A percentile compares a stretch with the other conserved stretches of the same genome.
These are phyloP conservation scores for Ischnus inquisitorius DNA, from an alignment of 2,888 invertebrate genomes.

Conservation along the genomic window DNA sequence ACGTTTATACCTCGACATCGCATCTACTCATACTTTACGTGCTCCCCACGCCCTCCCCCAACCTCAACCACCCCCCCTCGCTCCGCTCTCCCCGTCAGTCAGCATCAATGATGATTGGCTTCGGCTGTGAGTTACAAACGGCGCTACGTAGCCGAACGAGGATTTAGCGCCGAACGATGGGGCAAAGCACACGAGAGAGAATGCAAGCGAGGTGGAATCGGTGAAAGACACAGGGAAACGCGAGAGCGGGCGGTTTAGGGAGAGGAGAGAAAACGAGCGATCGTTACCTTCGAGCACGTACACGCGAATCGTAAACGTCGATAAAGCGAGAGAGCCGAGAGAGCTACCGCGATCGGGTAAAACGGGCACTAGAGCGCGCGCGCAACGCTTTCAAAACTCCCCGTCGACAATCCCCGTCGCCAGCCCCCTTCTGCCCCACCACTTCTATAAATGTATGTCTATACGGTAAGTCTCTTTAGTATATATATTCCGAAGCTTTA, in stretches of 20 bases:
- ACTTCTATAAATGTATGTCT: slow-evolving; percentile 17
- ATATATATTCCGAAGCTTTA: background rate
- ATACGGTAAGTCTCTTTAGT: slow-evolving; percentile 3
- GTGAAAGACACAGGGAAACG: slow-evolving; percentile 15
- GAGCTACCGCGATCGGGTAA: slow-evolving; percentile 44
- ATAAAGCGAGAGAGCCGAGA: slow-evolving; percentile 54
- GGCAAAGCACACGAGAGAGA: slow-evolving; percentile 51
- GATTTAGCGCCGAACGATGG: slow-evolving; percentile 52
- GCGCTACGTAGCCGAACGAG: slow-evolving; percentile 13
- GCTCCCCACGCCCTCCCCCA: no score
- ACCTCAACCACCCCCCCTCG: no score
- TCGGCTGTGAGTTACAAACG: slow-evolving; percentile 51
- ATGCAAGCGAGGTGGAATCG: slow-evolving; percentile 34
- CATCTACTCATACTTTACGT: slow-evolving; percentile 58
- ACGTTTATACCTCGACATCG: slow-evolving; percentile 9
- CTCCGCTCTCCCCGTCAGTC: slow-evolving; percentile 48
- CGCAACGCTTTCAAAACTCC: slow-evolving; percentile 47
- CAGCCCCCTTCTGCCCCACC: background rate
- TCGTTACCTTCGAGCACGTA: slow-evolving; percentile 65
- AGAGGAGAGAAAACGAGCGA: slow-evolving; percentile 64
- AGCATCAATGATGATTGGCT: slow-evolving; percentile 64
- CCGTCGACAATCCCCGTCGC: slow-evolving; percentile 4
- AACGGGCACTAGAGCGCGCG: slow-evolving; percentile 54
- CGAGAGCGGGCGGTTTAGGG: slow-evolving; percentile 25
- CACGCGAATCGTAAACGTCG: slow-evolving; percentile 65